Evolutionary conservation across 2,797 vertebrate genomes (phyloP), one percentile per base, ranked within the genome.

Genomic region (Microhierax caerulescens): DNA sequence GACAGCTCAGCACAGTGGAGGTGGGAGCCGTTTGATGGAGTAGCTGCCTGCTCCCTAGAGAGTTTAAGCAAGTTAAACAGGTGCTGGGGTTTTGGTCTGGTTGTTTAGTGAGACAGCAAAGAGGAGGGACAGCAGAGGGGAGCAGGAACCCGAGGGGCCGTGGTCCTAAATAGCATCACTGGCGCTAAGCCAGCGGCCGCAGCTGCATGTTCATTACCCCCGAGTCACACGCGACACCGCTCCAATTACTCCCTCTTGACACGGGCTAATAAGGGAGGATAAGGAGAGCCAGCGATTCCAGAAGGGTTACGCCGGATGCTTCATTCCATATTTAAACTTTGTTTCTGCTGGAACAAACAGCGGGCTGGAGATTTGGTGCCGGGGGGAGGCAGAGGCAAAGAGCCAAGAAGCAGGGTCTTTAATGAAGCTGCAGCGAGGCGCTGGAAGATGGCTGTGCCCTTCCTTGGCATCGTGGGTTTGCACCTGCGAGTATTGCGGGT

Each of bases 161-260:
- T 10, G 20, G 76, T 77, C 59, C 73, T 22, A 43, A 93, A 65
- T 80, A 25, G 88, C 41, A 11, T 27, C 21, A 0, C 80, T 96
- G 95, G 95, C 90, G 0, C 77, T 0, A 1, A 27, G 93, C 93
- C 96, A 94, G 92, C 23, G 24, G 92, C 94, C 18, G 11, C 96
- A 97, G 95, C 95, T 94, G 95, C 74, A 1, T 9, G 0, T 75
- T 84, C 3, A 1, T 48, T 21, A 45, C 57, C 93, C 63, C 76
- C 6, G 8, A 88, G 93, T 57, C 95, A 57, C 95, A 84, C 37
- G 4, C 67, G 37, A 56, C 77, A 30, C 70, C 2, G 22, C 84
- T 93, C 84, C 92, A 73, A 94, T 96, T 82, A 65, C 93, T 96
- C 54, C 95, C 91, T 93, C 96, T 93, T 92, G 88, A 92, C 92